A percentile compares a stretch with the other conserved stretches of the same genome.
phyloP scores from a whole-genome alignment of 1,140 invertebrate genomes.

The Chlorops oryzae region DNA sequence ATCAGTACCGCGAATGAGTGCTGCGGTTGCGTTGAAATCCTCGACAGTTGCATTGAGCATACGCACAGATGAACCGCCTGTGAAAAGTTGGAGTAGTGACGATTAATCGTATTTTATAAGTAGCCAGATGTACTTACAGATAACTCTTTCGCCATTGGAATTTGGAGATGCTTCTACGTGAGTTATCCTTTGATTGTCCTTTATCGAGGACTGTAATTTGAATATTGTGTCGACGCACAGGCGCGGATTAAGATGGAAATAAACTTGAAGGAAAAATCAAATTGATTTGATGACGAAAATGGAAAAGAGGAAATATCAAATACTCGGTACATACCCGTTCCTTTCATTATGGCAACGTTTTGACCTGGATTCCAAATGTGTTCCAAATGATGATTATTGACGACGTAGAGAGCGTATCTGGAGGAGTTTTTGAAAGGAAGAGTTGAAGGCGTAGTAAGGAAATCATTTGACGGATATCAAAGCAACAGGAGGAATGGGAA shows the following conservation, averaged over 20 bases:
- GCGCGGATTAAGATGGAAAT: conserved; percentile 91
- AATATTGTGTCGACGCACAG: conserved; percentile 78
- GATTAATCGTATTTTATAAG: conserved; percentile 25
- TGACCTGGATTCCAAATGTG: conserved; percentile 75
- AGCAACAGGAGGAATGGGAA: background rate
- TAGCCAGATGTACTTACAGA: conserved; percentile 59
- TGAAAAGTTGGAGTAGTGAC: background rate
- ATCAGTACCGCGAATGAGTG: too few relatives aligned
- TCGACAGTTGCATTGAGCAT: conserved; percentile 19
- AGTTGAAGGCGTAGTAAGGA: background rate
- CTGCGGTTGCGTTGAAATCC: conserved; percentile 48
- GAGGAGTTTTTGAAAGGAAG: too few relatives aligned
- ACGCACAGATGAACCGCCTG: conserved; percentile 14
- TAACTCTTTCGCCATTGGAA: conserved; percentile 89
- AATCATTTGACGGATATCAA: background rate
- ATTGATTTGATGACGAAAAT: too few relatives aligned
- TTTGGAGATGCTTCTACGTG: conserved; percentile 71
- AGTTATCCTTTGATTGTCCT: conserved; percentile 45
- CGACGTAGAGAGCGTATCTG: conserved; percentile 63
- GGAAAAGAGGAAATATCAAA: too few relatives aligned
- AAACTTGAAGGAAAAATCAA: too few relatives aligned
- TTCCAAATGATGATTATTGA: conserved; percentile 88
- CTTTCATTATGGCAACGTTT: conserved; percentile 53
- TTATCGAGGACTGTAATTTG: conserved; percentile 31
- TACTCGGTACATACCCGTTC: too few relatives aligned